These are phyloP conservation scores for Tokudaia tokunoshimensis DNA, from an alignment of 2,797 vertebrate genomes.

Conservation along the genomic window DNA sequence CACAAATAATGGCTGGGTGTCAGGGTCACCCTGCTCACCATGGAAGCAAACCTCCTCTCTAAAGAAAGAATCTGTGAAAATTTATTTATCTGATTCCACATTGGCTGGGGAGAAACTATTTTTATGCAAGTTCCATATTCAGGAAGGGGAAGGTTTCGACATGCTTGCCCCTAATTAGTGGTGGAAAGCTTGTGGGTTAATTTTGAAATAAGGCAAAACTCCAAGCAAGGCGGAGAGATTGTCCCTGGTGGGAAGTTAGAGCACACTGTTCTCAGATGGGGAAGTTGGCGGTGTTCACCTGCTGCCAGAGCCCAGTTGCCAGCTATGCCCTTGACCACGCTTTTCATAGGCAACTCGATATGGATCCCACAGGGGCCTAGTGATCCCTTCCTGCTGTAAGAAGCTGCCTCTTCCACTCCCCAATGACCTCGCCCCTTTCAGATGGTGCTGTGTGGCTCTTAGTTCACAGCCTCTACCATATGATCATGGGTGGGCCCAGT, in stretches of 20 bases:
- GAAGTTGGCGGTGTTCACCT: constrained; percentile 59
- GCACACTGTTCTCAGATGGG: neutral
- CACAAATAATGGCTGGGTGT: neutral
- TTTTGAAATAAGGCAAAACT: neutral
- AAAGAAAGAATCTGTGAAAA: neutral
- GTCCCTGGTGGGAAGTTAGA: neutral
- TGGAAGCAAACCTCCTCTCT: neutral
- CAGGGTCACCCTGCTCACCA: neutral
- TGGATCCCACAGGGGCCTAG: neutral
- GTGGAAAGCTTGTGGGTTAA: neutral
- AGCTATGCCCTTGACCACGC: neutral
- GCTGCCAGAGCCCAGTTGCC: neutral
- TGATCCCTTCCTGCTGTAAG: neutral
- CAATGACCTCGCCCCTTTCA: neutral
- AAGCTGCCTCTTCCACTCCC: neutral
- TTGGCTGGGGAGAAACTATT: constrained; percentile 4
- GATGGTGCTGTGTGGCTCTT: neutral
- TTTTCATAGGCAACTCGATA: neutral
- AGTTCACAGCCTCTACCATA: neutral
- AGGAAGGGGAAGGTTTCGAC: neutral
- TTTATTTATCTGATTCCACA: neutral
- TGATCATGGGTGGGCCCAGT: neutral
- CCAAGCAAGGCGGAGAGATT: neutral
- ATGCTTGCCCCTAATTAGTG: neutral
- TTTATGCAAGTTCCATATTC: neutral